These are phyloP conservation scores for Megaceryle maxima DNA, from an alignment of 2,113 vertebrate genomes.

Conservation along the genomic window DNA sequence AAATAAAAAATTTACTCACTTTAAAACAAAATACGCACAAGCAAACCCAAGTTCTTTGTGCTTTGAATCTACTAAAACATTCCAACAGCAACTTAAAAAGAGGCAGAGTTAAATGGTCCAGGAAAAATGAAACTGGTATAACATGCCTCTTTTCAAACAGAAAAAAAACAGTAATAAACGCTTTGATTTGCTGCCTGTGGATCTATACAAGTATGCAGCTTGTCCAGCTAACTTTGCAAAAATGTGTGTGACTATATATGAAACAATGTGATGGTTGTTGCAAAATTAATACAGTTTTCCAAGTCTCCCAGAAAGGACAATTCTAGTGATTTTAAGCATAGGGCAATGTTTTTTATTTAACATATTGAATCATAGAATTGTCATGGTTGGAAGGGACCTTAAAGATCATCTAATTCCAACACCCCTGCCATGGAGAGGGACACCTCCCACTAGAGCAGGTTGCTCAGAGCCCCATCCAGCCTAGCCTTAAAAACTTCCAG, in stretches of 20 bases:
- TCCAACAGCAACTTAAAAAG: background rate
- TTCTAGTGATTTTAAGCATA: background rate
- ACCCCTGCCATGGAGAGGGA: no score
- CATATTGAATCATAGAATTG: background rate
- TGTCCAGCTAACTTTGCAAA: background rate
- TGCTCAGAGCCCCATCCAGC: no score
- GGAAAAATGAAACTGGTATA: slow-evolving; percentile 1
- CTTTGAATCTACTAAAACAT: background rate
- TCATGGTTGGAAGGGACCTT: no score
- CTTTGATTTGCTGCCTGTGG: background rate
- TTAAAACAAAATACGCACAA: background rate
- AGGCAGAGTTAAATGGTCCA: slow-evolving; percentile 24
- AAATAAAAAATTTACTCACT: background rate
- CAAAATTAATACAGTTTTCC: background rate
- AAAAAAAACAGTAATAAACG: background rate
- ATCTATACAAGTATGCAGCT: background rate
- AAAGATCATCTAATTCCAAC: no score
- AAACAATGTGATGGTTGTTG: background rate
- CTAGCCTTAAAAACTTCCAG: no score
- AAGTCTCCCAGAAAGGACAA: background rate
- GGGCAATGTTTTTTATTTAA: background rate
- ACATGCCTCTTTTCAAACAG: background rate
- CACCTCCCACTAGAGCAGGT: no score
- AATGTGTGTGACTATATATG: rapidly evolving
- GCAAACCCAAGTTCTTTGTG: background rate